Percentiles rank a stretch among this genome's conserved stretches.
Conservation (phyloP, 2,888 invertebrate species). For the Gryllus longicercus region DNA sequence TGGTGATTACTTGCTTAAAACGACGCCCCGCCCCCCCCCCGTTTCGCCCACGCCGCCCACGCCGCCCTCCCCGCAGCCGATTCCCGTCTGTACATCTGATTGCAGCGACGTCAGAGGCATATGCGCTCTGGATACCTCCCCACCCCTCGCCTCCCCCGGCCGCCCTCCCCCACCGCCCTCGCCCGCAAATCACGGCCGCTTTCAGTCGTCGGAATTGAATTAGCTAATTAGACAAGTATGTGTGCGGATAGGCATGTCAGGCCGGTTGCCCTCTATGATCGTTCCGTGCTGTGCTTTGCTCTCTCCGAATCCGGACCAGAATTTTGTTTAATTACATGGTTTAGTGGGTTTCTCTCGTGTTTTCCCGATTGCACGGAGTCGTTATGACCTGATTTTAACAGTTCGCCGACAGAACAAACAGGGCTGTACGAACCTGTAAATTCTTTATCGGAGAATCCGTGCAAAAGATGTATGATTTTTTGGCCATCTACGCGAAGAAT, state of each 20-base stretch:
- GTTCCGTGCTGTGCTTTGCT: neutral
- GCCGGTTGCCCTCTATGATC: neutral
- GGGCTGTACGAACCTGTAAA: too few relatives aligned
- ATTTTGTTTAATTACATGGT: too few relatives aligned
- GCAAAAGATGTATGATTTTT: too few relatives aligned
- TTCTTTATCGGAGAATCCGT: too few relatives aligned
- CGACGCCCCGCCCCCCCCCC: neutral
- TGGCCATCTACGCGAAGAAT: too few relatives aligned
- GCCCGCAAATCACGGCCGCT: neutral
- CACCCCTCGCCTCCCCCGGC: neutral
- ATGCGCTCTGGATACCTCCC: neutral
- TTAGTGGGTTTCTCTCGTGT: too few relatives aligned
- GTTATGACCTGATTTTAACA: too few relatives aligned
- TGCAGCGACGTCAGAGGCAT: neutral
- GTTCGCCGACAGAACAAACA: too few relatives aligned
- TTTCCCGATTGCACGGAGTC: too few relatives aligned
- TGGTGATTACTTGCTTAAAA: neutral
- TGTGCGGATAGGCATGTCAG: neutral
- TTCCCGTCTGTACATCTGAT: neutral
- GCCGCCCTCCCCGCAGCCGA: neutral
- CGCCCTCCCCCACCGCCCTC: neutral
- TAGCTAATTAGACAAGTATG: conserved; percentile 3
- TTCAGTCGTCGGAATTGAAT: neutral
- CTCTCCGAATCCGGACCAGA: neutral
- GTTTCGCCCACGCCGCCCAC: neutral